These are phyloP conservation scores for Camelus dromedarius DNA, from an alignment of 2,113 vertebrate genomes.

Conservation along the genomic window DNA sequence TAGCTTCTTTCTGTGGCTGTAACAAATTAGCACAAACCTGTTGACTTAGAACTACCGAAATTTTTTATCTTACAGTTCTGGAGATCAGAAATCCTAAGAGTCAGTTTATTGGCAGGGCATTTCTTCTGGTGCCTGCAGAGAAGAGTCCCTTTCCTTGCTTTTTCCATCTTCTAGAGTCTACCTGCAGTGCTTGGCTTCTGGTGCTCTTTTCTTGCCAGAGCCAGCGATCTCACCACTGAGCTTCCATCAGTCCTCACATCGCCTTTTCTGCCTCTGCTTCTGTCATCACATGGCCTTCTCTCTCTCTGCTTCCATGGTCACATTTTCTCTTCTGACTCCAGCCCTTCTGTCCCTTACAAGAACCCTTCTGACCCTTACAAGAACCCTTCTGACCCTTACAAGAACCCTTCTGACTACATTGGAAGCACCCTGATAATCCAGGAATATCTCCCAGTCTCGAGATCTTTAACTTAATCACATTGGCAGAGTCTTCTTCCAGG, in stretches of 20 bases:
- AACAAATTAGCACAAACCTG: background rate
- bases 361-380: background rate
- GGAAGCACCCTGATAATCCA: background rate
- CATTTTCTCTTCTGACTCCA: background rate
- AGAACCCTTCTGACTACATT: background rate
- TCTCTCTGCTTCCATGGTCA: background rate
- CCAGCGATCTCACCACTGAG: background rate
- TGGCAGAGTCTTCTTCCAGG: no score
- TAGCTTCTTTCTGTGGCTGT: background rate
- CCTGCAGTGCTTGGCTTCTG: rapidly evolving
- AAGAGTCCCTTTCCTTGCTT: background rate
- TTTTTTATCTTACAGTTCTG: background rate
- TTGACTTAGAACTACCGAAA: background rate
- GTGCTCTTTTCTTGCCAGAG: background rate
- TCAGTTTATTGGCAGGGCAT: background rate
- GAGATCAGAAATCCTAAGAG: background rate
- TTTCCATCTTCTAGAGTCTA: background rate
- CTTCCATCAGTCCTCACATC: background rate
- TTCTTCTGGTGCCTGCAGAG: background rate
- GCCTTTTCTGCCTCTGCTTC: background rate
- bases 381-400: background rate
- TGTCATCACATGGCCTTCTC: rapidly evolving
- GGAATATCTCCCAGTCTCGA: background rate
- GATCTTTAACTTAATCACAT: background rate
- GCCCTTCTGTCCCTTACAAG: background rate